Conservation (phyloP, 2,113 vertebrate species). For the Macaca mulatta region DNA sequence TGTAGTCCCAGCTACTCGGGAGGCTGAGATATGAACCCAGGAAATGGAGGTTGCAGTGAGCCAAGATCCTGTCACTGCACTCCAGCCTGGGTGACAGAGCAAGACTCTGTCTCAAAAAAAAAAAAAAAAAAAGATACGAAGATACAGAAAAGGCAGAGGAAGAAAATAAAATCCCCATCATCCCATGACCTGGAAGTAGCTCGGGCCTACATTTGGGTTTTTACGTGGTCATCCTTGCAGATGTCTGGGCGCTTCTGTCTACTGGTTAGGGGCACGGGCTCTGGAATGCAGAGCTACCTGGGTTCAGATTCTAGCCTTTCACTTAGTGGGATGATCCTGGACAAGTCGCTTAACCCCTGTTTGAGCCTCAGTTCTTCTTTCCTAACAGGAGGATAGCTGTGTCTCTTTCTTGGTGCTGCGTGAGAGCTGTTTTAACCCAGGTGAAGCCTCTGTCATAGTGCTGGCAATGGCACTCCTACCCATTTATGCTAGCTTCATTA, state of each 20-base stretch:
- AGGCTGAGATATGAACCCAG: too few relatives aligned
- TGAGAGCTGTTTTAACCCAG: background rate
- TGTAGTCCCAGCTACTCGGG: too few relatives aligned
- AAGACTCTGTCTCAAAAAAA: too few relatives aligned
- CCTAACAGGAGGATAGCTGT: background rate
- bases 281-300: background rate
- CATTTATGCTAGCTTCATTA: background rate
- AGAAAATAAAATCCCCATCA: background rate
- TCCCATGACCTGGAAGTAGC: background rate
- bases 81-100: too few relatives aligned
- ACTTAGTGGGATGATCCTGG: background rate
- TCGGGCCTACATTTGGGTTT: background rate
- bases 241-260: background rate
- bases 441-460: background rate
- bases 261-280: background rate
- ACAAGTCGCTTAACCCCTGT: background rate
- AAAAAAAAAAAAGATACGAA: background rate
- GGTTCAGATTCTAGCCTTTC: background rate
- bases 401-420: too few relatives aligned
- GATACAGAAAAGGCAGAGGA: background rate
- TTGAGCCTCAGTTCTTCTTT: background rate
- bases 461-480: background rate
- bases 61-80: too few relatives aligned
- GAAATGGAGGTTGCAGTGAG: too few relatives aligned
- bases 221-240: background rate